Evolutionary conservation across 2,888 invertebrate species (phyloP).

Genomic region (Aphidius colemani): DNA sequence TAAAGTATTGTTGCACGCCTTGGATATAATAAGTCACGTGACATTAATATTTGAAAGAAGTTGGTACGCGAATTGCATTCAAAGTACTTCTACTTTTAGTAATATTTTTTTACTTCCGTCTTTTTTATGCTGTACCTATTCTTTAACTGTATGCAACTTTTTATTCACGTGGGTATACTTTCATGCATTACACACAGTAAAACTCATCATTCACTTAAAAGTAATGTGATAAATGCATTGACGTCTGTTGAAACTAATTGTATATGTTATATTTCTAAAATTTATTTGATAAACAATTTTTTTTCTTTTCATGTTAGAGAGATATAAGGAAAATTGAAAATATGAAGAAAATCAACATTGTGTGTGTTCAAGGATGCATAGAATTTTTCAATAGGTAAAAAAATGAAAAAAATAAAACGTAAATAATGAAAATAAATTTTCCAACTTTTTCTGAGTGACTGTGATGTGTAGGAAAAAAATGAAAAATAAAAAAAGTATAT

Average conservation of each 20-base stretch:
- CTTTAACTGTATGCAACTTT: constrained; percentile 25
- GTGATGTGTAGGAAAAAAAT: constrained; percentile 24
- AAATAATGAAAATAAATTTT: constrained; percentile 22
- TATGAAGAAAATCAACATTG: no score
- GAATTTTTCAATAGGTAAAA: constrained; percentile 38
- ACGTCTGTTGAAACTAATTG: no score
- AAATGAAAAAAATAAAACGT: constrained; percentile 2
- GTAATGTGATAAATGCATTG: no score
- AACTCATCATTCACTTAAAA: no score
- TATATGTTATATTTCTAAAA: constrained; percentile 11
- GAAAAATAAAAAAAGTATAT: constrained; percentile 5
- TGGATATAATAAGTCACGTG: constrained; percentile 60
- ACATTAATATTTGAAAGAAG: constrained; percentile 61
- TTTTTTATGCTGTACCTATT: constrained; percentile 21
- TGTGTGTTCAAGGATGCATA: constrained; percentile 37
- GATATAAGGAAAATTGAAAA: no score
- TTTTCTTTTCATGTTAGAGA: not conserved
- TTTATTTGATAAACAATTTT: not conserved
- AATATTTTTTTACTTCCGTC: constrained; percentile 44
- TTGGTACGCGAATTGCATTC: constrained; percentile 60
- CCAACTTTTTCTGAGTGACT: constrained; percentile 25
- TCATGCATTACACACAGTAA: not conserved
- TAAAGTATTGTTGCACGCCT: constrained; percentile 46
- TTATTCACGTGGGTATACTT: constrained; percentile 18
- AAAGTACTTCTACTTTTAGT: constrained; percentile 46